A percentile compares a stretch with the other conserved stretches of the same genome.
Evolutionary conservation across 1,140 invertebrate species (phyloP).

Genomic region (Rhyzopertha dominica): DNA sequence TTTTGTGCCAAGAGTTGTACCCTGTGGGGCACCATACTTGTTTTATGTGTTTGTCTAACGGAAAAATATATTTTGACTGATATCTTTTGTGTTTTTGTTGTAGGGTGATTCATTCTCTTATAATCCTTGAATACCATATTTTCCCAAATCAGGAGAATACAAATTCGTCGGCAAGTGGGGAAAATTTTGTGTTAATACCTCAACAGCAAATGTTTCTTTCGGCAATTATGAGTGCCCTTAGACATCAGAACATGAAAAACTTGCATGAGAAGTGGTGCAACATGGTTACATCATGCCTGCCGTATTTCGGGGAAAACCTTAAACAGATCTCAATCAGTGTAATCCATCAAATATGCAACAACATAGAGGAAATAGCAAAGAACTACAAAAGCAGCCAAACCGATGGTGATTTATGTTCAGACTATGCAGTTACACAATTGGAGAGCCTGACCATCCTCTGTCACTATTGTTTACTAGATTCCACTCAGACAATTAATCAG

Average conservation of each 20-base stretch:
- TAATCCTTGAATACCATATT: conserved; percentile 73
- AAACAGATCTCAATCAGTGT: conserved; percentile 72
- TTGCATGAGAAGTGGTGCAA: conserved; percentile 77
- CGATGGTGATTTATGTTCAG: conserved; percentile 49
- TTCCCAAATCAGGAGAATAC: conserved; percentile 30
- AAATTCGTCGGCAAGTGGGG: conserved; percentile 16
- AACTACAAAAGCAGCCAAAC: conserved; percentile 36
- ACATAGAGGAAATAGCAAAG: conserved; percentile 61
- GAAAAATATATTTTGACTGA: no score
- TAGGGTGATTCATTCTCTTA: conserved; percentile 64
- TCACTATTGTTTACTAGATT: conserved; percentile 81
- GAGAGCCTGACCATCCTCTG: conserved; percentile 79
- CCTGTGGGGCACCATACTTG: no score
- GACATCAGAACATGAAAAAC: conserved; percentile 58
- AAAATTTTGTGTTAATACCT: conserved; percentile 59
- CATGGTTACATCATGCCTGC: conserved; percentile 70
- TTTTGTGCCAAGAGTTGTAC: no score
- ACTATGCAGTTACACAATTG: conserved; percentile 75
- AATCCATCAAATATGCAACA: conserved; percentile 77
- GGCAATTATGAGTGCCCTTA: conserved; percentile 72
- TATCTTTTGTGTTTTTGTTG: conserved; percentile 21
- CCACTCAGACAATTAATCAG: conserved; percentile 59
- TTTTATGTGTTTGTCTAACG: neutral
- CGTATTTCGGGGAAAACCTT: conserved; percentile 68
- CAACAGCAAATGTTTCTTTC: conserved; percentile 84